These are phyloP conservation scores for Agrochola circellaris DNA, from an alignment of 2,888 invertebrate genomes.

Conservation along the genomic window DNA sequence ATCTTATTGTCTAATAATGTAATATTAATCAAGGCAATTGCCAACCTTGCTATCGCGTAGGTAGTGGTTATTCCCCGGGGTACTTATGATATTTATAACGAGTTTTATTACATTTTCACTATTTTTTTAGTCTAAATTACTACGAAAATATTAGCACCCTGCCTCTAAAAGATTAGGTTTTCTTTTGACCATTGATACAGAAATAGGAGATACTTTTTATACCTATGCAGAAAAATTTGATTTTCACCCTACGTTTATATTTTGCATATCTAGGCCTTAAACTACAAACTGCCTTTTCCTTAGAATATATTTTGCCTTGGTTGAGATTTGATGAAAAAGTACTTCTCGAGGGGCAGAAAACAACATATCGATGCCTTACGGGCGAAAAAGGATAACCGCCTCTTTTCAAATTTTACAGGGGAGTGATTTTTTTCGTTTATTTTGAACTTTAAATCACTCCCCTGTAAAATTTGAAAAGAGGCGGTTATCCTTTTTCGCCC, in stretches of 20 bases:
- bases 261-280: neutral
- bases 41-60: neutral
- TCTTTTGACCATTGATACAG: neutral
- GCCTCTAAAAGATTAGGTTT: neutral
- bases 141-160: neutral
- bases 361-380: too few species aligned
- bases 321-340: neutral
- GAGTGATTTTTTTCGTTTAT: too few species aligned
- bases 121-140: neutral
- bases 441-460: too few species aligned
- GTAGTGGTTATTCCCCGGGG: neutral
- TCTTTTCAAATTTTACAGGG: too few species aligned
- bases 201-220: neutral
- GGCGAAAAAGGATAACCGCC: too few species aligned
- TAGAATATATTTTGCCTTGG: neutral
- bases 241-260: neutral
- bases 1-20: conserved; percentile 2
- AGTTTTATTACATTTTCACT: neutral
- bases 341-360: neutral
- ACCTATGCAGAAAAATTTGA: neutral
- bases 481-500: too few species aligned
- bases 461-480: too few species aligned
- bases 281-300: neutral
- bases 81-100: neutral
- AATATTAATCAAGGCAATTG: neutral